A percentile compares a stretch with the other conserved stretches of the same genome.
Conservation (phyloP, 2,888 invertebrate genomes). For the Dilophus febrilis region DNA sequence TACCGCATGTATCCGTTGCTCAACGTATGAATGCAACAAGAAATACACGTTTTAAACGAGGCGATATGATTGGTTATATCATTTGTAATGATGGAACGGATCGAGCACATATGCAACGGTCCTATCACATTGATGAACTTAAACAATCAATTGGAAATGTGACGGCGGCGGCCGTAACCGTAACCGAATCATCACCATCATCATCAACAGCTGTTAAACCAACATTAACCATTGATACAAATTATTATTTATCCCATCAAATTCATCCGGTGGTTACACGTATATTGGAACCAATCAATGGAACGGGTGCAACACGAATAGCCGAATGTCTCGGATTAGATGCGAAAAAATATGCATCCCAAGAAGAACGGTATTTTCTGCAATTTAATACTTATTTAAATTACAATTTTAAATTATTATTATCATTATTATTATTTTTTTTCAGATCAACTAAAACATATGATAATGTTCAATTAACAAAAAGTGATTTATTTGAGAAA, state of each 20-base stretch:
- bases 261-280: slow-evolving; percentile 91
- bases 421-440: not conserved
- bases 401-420: not conserved
- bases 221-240: slow-evolving; percentile 58
- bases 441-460: slow-evolving; percentile 28
- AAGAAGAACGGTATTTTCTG: slow-evolving; percentile 27
- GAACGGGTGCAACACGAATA: slow-evolving; percentile 75
- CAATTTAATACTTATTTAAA: slow-evolving; percentile 26
- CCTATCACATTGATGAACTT: slow-evolving; percentile 85
- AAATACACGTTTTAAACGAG: slow-evolving; percentile 71
- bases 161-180: too few relatives aligned
- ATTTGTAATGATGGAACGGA: slow-evolving; percentile 82
- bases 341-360: slow-evolving; percentile 31
- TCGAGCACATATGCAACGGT: slow-evolving; percentile 70
- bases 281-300: slow-evolving; percentile 90
- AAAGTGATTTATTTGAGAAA: slow-evolving; percentile 35
- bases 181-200: too few relatives aligned
- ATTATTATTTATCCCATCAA: slow-evolving; percentile 89
- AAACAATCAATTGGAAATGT: slow-evolving; percentile 31
- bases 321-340: slow-evolving; percentile 76
- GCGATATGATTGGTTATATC: slow-evolving; percentile 90
- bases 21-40: slow-evolving; percentile 63
- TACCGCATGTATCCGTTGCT: slow-evolving; percentile 86
- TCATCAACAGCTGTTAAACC: too few relatives aligned
- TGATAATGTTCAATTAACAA: slow-evolving; percentile 22